These are phyloP conservation scores for Hypomesus transpacificus DNA, from an alignment of 2,113 vertebrate genomes.

Conservation along the genomic window DNA sequence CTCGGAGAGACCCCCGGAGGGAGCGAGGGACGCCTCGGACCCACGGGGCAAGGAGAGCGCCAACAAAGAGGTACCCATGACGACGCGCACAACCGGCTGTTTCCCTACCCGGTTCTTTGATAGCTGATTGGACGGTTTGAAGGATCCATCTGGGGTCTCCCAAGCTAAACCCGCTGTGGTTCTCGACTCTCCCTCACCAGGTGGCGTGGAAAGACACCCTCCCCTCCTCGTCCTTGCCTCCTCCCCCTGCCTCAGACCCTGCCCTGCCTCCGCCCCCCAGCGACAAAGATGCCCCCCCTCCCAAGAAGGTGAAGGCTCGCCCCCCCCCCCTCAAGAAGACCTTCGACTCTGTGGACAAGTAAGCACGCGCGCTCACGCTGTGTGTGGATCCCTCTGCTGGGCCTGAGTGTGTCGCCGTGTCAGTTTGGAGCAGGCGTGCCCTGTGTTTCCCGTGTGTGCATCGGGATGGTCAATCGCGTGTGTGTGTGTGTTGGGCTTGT, in stretches of 20 bases:
- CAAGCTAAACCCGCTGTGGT: neutral
- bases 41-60: constrained; percentile 53
- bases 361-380: constrained; percentile 55
- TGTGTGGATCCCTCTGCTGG: constrained; percentile 10
- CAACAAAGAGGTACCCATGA: constrained; percentile 63
- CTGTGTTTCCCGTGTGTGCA: too few relatives aligned
- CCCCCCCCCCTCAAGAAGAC: constrained; percentile 90
- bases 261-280: constrained; percentile 53
- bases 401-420: constrained; percentile 5
- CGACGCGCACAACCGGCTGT: neutral
- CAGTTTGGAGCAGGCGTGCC: neutral
- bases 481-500: too few relatives aligned
- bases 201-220: constrained; percentile 69
- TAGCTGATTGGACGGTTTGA: neutral
- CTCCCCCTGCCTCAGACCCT: constrained; percentile 61
- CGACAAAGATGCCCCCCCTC: constrained; percentile 66
- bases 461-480: too few relatives aligned
- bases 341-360: constrained; percentile 93
- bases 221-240: constrained; percentile 65
- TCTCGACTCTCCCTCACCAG: constrained; percentile 35
- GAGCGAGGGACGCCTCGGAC: constrained; percentile 52
- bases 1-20: constrained; percentile 50
- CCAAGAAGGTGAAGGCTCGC: constrained; percentile 86
- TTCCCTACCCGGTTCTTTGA: neutral
- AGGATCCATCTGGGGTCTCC: neutral